Percentiles rank a stretch among this genome's conserved stretches.
Evolutionary conservation across 1,140 invertebrate genomes (phyloP).

Genomic region (Drosophila cardini): DNA sequence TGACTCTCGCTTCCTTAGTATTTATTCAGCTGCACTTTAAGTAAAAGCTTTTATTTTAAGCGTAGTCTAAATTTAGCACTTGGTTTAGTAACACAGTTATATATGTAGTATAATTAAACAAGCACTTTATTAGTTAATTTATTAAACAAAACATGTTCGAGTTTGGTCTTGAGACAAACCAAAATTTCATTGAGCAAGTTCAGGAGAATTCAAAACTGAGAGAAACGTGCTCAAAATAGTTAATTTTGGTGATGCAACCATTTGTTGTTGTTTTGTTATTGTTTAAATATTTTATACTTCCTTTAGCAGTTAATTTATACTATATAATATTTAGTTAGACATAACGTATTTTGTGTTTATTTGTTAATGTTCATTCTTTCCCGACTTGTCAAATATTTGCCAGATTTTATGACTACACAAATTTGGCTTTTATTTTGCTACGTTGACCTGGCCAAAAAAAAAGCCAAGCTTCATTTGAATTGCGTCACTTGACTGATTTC

Average conservation of each 20-base stretch:
- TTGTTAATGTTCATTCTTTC: slow-evolving; percentile 19
- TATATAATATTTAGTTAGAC: slow-evolving; percentile 1
- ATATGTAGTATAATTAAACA: not conserved
- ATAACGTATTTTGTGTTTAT: slow-evolving; percentile 1
- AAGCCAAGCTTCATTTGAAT: slow-evolving; percentile 18
- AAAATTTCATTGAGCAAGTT: slow-evolving; percentile 58
- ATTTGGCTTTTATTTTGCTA: slow-evolving; percentile 4
- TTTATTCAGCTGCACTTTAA: slow-evolving; percentile 7
- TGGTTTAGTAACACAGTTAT: slow-evolving; percentile 16
- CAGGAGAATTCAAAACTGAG: slow-evolving; percentile 38
- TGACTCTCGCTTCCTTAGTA: not conserved
- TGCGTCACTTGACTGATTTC: slow-evolving; percentile 15
- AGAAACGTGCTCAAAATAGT: slow-evolving; percentile 60
- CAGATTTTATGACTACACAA: slow-evolving; percentile 23
- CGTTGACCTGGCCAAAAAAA: slow-evolving; percentile 22
- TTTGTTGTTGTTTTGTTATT: slow-evolving; percentile 1
- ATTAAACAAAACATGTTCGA: slow-evolving; percentile 55
- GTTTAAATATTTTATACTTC: slow-evolving; percentile 12
- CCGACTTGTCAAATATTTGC: slow-evolving; percentile 17
- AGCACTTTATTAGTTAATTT: slow-evolving; percentile 27
- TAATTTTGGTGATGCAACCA: slow-evolving; percentile 22
- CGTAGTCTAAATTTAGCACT: slow-evolving; percentile 1
- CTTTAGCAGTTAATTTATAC: not conserved
- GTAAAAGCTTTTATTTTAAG: slow-evolving; percentile 14
- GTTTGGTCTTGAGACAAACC: slow-evolving; percentile 52